Evolutionary conservation across 2,888 invertebrate species (phyloP).

Genomic region (Sisyra nigra): DNA sequence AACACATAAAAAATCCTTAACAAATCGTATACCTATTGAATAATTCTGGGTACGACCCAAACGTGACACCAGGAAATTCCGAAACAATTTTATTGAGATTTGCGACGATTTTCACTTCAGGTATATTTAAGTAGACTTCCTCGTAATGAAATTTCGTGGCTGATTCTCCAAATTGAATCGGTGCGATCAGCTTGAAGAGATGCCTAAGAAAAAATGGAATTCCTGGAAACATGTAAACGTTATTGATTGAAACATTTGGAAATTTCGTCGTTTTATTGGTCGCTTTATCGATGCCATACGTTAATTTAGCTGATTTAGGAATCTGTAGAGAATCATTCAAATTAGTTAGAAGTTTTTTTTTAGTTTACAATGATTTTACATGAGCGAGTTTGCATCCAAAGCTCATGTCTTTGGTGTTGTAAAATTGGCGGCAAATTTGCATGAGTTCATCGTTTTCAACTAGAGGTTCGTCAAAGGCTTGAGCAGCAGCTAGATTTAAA

Average conservation of each 20-base stretch:
- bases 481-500: constrained; percentile 30
- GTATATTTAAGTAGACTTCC: constrained; percentile 27
- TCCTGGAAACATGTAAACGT: constrained; percentile 56
- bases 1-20: neutral
- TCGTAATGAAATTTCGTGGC: constrained; percentile 25
- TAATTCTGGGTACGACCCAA: constrained; percentile 35
- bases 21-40: constrained; percentile 23
- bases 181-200: constrained; percentile 22
- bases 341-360: constrained; percentile 12
- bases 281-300: constrained; percentile 22
- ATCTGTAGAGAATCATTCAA: constrained; percentile 26
- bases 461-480: constrained; percentile 31
- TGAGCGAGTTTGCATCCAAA: constrained; percentile 25
- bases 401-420: constrained; percentile 25
- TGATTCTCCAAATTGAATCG: constrained; percentile 24
- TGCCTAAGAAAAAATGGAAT: constrained; percentile 37
- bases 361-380: constrained; percentile 13
- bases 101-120: constrained; percentile 29
- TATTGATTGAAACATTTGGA: constrained; percentile 33
- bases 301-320: constrained; percentile 28
- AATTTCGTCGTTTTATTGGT: constrained; percentile 22
- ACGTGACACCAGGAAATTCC: constrained; percentile 30
- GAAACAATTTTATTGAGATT: constrained; percentile 25
- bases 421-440: constrained; percentile 27
- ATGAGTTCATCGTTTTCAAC: constrained; percentile 28